Evolutionary conservation across 2,888 invertebrate species (phyloP), one percentile per base, ranked within the genome.

Genomic region (Volucella inflata): DNA sequence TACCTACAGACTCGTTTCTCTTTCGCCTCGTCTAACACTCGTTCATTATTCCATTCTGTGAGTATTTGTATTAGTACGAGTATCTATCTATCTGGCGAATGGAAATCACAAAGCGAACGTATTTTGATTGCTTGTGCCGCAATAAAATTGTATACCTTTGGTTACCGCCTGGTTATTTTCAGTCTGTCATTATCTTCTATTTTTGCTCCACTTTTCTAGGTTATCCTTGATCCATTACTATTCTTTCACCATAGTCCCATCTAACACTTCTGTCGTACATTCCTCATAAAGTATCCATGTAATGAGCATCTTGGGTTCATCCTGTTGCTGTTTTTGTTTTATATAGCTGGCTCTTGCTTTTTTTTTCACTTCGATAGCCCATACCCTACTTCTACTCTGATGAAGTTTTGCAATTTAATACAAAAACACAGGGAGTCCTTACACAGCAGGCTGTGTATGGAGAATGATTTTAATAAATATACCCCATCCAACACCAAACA

Each of bases 321-420:
- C 68, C 77, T 77, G 60, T 77, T 70, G 77, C 57, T 65, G 48
- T 51, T 64, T 50, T 50, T 60, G 60, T 53, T 51, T 11, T 21
- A 40, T 64, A 40, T 55, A 36, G 55, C 44, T 62, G 16, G 30
- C 17, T 38, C 57, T 40, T 59, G 53, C n/a, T 68, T 67, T 14
- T 60, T 46, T 74, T 42, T 42, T 30, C 57, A 65, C 48, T 16
- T 40, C 48, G 11, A 14, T 48, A 16, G 42, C 21, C 38, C 14
- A 9, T 74, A 21, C 42, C 57, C 57, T 57, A 59, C 76, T 38
- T 51, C 11, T n/a, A 44, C 30, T 46, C 21, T 57, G 40, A 65
- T 67, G 62, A 78, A 68, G 53, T 83, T 79, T 68, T 78, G 68
- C 78, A 78, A 83, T 83, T 83, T 74, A 78, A 78, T 78, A 74